Percentiles rank a stretch among this genome's conserved stretches.
These are phyloP conservation scores for Novumbra hubbsi DNA, from an alignment of 2,797 vertebrate genomes.

Conservation along the genomic window DNA sequence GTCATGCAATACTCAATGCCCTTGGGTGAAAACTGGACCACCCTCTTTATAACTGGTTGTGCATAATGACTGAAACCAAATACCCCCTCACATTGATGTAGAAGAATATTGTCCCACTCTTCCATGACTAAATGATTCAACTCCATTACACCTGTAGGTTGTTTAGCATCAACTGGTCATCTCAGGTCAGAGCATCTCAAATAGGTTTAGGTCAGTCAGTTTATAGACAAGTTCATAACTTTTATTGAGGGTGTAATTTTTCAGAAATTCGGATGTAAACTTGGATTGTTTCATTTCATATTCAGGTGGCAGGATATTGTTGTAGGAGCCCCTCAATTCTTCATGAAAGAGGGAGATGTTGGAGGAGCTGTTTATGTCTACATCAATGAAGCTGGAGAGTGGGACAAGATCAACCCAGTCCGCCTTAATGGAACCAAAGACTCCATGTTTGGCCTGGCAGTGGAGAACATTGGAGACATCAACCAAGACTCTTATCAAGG, in stretches of 20 bases:
- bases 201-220: too few species aligned
- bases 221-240: too few species aligned
- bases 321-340: slow-evolving; percentile 95
- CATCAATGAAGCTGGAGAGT: slow-evolving; percentile 85
- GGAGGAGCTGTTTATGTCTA: slow-evolving; percentile 94
- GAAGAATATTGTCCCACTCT: too few species aligned
- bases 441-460: slow-evolving; percentile 96
- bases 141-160: too few species aligned
- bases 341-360: slow-evolving; percentile 85
- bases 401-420: slow-evolving; percentile 78
- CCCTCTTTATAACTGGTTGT: too few species aligned
- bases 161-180: too few species aligned
- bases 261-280: background rate
- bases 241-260: background rate
- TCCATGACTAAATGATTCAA: too few species aligned
- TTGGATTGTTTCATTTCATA: background rate
- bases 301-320: slow-evolving; percentile 94
- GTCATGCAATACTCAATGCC: too few species aligned
- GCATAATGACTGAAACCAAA: too few species aligned
- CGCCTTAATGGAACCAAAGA: slow-evolving; percentile 86
- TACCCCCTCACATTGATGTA: too few species aligned
- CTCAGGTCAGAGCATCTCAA: too few species aligned
- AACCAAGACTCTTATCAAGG: slow-evolving; percentile 92
- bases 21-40: too few species aligned
- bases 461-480: slow-evolving; percentile 89